Evolutionary conservation across 2,888 invertebrate genomes (phyloP).

Genomic region (Hedychridium roseum): DNA sequence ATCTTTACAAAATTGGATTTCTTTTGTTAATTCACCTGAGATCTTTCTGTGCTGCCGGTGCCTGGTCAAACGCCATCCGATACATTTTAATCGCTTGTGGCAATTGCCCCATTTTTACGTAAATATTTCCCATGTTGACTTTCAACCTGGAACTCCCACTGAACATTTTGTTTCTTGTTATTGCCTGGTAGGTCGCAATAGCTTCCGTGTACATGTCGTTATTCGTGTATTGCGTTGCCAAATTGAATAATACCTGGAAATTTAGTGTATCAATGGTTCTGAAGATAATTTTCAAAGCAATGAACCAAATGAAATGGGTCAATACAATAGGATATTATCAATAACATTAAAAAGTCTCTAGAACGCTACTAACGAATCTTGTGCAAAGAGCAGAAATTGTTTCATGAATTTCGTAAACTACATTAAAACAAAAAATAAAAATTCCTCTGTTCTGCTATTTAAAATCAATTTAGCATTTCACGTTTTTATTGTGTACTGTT

Average conservation of each 20-base stretch:
- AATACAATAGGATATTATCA: neutral
- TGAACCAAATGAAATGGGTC: too few species aligned
- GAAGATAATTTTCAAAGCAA: neutral
- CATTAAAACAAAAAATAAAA: too few species aligned
- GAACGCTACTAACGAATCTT: neutral
- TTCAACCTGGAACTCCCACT: constrained; percentile 92
- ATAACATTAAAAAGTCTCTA: neutral
- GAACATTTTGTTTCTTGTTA: constrained; percentile 93
- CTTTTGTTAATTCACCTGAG: constrained; percentile 70
- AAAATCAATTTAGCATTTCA: too few species aligned
- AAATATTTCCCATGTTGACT: constrained; percentile 98
- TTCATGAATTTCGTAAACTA: too few species aligned
- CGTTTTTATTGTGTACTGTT: too few species aligned
- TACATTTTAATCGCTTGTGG: constrained; percentile 97
- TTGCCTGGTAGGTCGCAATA: constrained; percentile 92
- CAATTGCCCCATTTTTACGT: constrained; percentile 92
- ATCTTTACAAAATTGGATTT: too few species aligned
- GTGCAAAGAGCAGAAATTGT: constrained; percentile 1
- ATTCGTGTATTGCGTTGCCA: constrained; percentile 92
- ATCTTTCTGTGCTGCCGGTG: constrained; percentile 91
- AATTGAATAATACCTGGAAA: constrained; percentile 87
- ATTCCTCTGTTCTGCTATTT: too few species aligned
- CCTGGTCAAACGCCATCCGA: constrained; percentile 97
- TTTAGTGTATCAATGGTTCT: neutral
- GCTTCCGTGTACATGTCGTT: constrained; percentile 97